Evolutionary conservation across 2,888 invertebrate genomes (phyloP).

Genomic region (Gastrophysa polygoni): DNA sequence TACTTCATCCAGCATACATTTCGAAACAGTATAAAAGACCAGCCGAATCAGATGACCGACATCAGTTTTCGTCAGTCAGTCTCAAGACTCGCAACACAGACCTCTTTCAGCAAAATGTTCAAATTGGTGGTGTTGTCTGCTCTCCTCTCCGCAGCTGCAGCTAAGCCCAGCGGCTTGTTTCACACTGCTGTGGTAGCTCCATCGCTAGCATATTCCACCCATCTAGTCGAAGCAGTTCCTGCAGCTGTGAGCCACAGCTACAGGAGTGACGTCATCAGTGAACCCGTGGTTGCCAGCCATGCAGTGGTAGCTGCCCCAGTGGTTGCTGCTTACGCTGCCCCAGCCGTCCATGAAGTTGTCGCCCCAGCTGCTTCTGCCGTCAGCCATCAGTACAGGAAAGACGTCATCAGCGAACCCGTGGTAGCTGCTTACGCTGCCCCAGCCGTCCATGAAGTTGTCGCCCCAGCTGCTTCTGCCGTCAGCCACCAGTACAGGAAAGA

Average conservation of each 20-base stretch:
- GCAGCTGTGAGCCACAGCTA: slow-evolving; percentile 41
- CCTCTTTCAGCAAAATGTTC: slow-evolving; percentile 42
- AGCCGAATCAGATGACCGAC: neutral
- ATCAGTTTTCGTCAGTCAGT: slow-evolving; percentile 33
- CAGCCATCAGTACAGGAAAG: slow-evolving; percentile 40
- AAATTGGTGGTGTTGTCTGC: slow-evolving; percentile 60
- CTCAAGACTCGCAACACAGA: slow-evolving; percentile 34
- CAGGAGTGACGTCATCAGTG: slow-evolving; percentile 40
- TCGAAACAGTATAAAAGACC: slow-evolving; percentile 2
- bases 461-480: neutral
- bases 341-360: neutral
- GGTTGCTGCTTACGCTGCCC: slow-evolving; percentile 3
- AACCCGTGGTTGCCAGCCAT: slow-evolving; percentile 37
- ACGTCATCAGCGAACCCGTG: slow-evolving; percentile 39
- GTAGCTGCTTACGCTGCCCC: slow-evolving; percentile 44
- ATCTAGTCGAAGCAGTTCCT: slow-evolving; percentile 22
- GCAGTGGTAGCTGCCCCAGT: slow-evolving; percentile 10
- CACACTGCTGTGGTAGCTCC: slow-evolving; percentile 11
- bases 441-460: slow-evolving; percentile 40
- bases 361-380: slow-evolving; percentile 33
- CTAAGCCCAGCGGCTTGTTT: slow-evolving; percentile 51
- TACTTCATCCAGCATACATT: neutral
- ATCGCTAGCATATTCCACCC: slow-evolving; percentile 3
- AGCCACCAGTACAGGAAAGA: slow-evolving; percentile 39
- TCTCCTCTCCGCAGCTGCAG: slow-evolving; percentile 65